A percentile compares a stretch with the other conserved stretches of the same genome.
Conservation (phyloP, 2,888 invertebrate species). For the Eustalomyia histrio region DNA sequence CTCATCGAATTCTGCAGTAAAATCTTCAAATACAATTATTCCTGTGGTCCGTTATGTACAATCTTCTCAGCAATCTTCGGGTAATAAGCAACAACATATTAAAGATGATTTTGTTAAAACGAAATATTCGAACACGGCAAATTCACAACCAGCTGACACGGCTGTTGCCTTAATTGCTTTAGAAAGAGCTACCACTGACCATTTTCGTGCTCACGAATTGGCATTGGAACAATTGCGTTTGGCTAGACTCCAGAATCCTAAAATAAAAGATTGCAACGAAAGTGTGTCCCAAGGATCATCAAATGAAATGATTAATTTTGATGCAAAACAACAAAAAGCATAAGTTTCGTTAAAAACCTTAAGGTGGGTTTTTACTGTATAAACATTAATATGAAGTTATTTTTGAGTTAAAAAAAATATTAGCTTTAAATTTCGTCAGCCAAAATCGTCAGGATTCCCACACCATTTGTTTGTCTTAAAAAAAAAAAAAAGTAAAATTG, state of each 20-base stretch:
- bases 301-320: conserved; percentile 4
- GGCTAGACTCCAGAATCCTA: conserved; percentile 70
- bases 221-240: conserved; percentile 75
- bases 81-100: conserved; percentile 35
- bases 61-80: conserved; percentile 28
- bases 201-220: conserved; percentile 76
- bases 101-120: conserved; percentile 39
- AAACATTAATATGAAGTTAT: no score
- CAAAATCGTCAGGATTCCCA: no score
- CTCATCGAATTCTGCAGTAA: neutral
- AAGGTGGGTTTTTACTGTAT: no score
- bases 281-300: neutral
- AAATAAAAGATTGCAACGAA: conserved; percentile 64
- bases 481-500: no score
- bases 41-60: conserved; percentile 30
- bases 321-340: conserved; percentile 27
- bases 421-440: no score
- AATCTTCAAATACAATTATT: neutral
- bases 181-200: conserved; percentile 74
- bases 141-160: conserved; percentile 44
- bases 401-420: no score
- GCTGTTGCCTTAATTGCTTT: conserved; percentile 66
- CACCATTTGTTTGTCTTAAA: no score
- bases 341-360: no score
- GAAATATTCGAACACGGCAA: conserved; percentile 18